Percentiles rank a stretch among this genome's conserved stretches.
These are phyloP conservation scores for Macroglossus sobrinus DNA, from an alignment of 2,113 vertebrate species.

Conservation along the genomic window DNA sequence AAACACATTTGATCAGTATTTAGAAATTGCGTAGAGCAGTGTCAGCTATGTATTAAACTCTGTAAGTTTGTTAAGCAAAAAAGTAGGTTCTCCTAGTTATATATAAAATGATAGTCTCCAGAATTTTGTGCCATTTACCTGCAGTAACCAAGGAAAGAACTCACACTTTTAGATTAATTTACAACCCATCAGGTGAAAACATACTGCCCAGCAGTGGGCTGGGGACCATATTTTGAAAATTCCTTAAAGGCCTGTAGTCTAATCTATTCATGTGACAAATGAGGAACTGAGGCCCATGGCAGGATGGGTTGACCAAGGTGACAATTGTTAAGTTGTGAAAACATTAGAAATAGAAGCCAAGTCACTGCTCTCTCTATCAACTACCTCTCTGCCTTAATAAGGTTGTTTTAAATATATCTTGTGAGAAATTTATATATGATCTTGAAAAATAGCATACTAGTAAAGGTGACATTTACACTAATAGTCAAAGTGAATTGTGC, in stretches of 20 bases:
- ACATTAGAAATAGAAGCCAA: background rate
- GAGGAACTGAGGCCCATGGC: background rate
- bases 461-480: background rate
- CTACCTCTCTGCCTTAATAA: background rate
- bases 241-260: background rate
- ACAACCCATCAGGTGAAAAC: background rate
- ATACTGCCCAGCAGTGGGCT: background rate
- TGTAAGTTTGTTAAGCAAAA: background rate
- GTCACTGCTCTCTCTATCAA: background rate
- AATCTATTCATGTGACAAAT: slow-evolving; percentile 2
- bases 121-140: background rate
- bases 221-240: background rate
- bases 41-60: background rate
- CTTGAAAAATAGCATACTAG: background rate
- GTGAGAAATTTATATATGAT: background rate
- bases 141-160: background rate
- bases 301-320: background rate
- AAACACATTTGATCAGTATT: background rate
- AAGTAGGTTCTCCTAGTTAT: background rate
- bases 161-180: slow-evolving; percentile 7
- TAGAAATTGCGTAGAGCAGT: background rate
- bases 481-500: background rate
- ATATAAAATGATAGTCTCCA: background rate
- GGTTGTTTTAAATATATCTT: background rate
- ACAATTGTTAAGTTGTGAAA: background rate